Evolutionary conservation across 1,140 invertebrate genomes (phyloP).

Genomic region (Nephotettix cincticeps): DNA sequence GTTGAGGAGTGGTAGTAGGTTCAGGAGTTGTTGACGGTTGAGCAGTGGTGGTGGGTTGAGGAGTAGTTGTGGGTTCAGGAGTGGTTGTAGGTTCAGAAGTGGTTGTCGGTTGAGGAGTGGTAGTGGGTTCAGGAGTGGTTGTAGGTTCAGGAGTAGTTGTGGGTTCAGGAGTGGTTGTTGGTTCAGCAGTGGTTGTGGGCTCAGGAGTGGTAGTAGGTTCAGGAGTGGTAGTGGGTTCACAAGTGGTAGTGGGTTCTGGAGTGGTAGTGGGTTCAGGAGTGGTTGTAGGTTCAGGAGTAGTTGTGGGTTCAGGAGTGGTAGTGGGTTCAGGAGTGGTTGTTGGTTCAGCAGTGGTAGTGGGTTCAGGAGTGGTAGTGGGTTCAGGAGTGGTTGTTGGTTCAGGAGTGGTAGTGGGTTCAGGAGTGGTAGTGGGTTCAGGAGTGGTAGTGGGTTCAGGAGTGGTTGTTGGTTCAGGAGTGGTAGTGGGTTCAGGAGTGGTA

Average conservation of each 20-base stretch:
- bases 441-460: not conserved
- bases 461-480: not conserved
- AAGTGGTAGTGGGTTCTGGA: not conserved
- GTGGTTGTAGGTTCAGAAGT: not conserved
- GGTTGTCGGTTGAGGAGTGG: not conserved
- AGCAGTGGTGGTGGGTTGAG: not conserved
- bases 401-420: not conserved
- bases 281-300: not conserved
- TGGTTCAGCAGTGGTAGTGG: not conserved
- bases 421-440: not conserved
- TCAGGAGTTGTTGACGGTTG: not conserved
- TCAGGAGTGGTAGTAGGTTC: not conserved
- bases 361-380: not conserved
- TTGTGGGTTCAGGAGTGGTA: conserved; percentile 23
- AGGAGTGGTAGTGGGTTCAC: not conserved
- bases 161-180: not conserved
- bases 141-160: not conserved
- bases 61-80: conserved; percentile 19
- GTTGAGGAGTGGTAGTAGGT: no score
- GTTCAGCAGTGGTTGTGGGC: not conserved
- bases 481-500: not conserved
- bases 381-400: not conserved
- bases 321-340: not conserved
- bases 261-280: not conserved
- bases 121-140: not conserved